phyloP scores from a whole-genome alignment of 2,888 invertebrate species.

The Microdon myrmicae region DNA sequence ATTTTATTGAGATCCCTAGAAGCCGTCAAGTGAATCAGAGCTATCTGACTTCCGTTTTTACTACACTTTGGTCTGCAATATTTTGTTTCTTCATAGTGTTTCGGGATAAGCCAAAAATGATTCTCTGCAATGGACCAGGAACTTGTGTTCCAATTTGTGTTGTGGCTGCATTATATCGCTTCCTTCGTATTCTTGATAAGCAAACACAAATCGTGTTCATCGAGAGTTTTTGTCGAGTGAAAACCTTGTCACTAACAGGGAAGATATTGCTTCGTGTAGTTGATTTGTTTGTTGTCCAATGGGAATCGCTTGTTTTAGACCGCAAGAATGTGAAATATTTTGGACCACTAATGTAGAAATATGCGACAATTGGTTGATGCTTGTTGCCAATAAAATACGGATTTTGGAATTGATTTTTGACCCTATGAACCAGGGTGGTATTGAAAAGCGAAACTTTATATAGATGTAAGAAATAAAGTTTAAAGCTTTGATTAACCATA shows the following conservation, averaged over 20 bases:
- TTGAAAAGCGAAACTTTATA: no score
- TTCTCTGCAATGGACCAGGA: constrained; percentile 95
- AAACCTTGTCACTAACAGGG: constrained; percentile 88
- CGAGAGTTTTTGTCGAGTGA: constrained; percentile 94
- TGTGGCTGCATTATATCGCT: constrained; percentile 78
- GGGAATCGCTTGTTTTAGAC: constrained; percentile 76
- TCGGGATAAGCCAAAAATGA: constrained; percentile 78
- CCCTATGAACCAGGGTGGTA: no score
- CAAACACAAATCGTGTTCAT: constrained; percentile 85
- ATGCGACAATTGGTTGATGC: no score
- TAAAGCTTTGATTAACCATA: no score
- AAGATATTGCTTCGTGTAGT: constrained; percentile 84
- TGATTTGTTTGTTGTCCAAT: constrained; percentile 91
- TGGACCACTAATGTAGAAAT: constrained; percentile 74
- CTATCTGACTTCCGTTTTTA: constrained; percentile 80
- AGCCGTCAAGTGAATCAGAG: constrained; percentile 90
- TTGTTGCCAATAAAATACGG: neutral
- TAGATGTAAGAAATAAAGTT: no score
- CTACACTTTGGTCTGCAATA: constrained; percentile 79
- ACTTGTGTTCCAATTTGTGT: constrained; percentile 93
- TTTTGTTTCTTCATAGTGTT: constrained; percentile 77
- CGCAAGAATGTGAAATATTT: constrained; percentile 75
- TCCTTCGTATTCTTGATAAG: constrained; percentile 70
- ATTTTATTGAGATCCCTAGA: constrained; percentile 74
- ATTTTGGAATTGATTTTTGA: neutral